Percentiles rank a stretch among this genome's conserved stretches.
Evolutionary conservation across 2,113 vertebrate genomes (phyloP).

Genomic region (Centropus unirufus): DNA sequence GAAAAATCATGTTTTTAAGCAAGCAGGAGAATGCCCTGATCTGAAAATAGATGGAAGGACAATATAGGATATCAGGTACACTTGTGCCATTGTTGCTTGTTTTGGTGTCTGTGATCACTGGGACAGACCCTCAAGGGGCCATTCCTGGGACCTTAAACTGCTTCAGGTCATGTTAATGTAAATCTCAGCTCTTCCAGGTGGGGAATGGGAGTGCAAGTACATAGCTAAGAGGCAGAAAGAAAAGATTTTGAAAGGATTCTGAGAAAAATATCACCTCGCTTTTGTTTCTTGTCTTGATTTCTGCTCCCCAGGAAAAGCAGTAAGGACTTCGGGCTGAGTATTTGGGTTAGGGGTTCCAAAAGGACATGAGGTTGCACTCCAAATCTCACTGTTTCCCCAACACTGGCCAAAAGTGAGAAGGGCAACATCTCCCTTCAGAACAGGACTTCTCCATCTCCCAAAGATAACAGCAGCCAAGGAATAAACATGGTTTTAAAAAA

Average conservation of each 20-base stretch:
- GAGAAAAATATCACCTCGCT: neutral
- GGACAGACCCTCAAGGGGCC: no score
- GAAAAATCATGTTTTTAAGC: neutral
- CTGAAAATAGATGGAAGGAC: neutral
- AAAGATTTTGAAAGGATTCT: neutral
- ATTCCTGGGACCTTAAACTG: neutral
- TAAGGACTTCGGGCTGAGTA: neutral
- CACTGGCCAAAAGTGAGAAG: neutral
- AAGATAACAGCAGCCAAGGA: neutral
- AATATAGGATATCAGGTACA: rapidly evolving
- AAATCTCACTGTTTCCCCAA: neutral
- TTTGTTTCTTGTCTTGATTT: neutral
- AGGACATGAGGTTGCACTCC: neutral
- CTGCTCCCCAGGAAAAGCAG: neutral
- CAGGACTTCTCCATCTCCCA: neutral
- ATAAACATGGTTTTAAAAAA: neutral
- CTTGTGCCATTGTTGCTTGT: neutral
- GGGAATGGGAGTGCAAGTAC: neutral
- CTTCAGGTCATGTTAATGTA: neutral
- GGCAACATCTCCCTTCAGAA: neutral
- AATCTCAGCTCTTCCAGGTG: neutral
- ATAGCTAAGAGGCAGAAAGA: neutral
- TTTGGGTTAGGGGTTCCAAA: neutral
- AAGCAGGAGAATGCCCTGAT: neutral
- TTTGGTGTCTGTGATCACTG: neutral